These are phyloP conservation scores for Vanessa cardui DNA, from an alignment of 2,888 invertebrate genomes.

Conservation along the genomic window DNA sequence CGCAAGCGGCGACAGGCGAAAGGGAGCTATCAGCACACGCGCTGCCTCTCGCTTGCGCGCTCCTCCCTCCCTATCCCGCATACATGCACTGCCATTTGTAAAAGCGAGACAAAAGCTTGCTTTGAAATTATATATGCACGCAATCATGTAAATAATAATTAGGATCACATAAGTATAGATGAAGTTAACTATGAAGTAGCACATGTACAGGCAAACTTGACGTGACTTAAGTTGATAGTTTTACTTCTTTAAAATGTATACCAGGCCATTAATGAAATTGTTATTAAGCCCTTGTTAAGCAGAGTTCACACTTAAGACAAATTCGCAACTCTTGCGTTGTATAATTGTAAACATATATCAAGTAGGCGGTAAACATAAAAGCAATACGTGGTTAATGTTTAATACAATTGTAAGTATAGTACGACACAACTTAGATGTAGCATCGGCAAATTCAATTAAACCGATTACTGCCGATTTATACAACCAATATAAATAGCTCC, in stretches of 20 bases:
- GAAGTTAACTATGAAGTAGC: background rate
- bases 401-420: too few relatives aligned
- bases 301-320: too few relatives aligned
- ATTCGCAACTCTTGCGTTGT: too few relatives aligned
- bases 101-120: slow-evolving; percentile 30
- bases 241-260: too few relatives aligned
- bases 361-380: too few relatives aligned
- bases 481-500: too few relatives aligned
- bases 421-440: too few relatives aligned
- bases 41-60: slow-evolving; percentile 71
- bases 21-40: slow-evolving; percentile 68
- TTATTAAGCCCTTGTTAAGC: background rate
- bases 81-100: slow-evolving; percentile 78
- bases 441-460: too few relatives aligned
- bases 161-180: slow-evolving; percentile 3
- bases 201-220: background rate
- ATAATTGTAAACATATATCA: too few relatives aligned
- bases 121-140: slow-evolving; percentile 11
- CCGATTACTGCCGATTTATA: too few relatives aligned
- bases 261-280: too few relatives aligned
- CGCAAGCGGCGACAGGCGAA: slow-evolving; percentile 91
- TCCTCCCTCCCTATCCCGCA: slow-evolving; percentile 73
- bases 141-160: background rate
- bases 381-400: too few relatives aligned
- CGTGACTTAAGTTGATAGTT: background rate